Evolutionary conservation across 1,140 invertebrate genomes (phyloP), one percentile per base, ranked within the genome.

Genomic region (Drosophila kanapiae): DNA sequence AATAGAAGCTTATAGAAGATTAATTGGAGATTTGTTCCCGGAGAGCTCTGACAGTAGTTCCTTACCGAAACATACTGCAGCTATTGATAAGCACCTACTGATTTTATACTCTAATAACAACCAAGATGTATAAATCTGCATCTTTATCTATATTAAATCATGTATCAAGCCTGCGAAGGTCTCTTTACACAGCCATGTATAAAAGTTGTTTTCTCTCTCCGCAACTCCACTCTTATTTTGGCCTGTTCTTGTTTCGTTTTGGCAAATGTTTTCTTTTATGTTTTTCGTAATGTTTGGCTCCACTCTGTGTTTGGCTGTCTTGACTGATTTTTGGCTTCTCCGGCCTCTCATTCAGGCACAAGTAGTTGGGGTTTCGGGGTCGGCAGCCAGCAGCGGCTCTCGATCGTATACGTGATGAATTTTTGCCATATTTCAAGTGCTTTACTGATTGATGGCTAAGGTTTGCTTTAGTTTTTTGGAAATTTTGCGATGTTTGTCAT

Each of bases 311-410:
- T 45, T 38, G 53, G 35, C 23, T 68, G 18, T 64, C 45, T 40
- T 35, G 47, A 33, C 45, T 56, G 27, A 31, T 59, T 81, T 57
- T 74, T 18, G 49, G 37, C 38, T 56, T 53, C 60, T 31, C 16
- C 54, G 18, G 54, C 9, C 35, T 65, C 62, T 33, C 35, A 67
- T 60, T 47, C 23, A 16, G 47, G n/a, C 49, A 37, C 48, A 70
- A 70, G 67, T 70, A 27, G 42, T 77, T 84, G 67, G 82, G 77
- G 62, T 84, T 84, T 84, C 82, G 74, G 82, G 82, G 82, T 84
- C 82, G 85, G 79, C 7, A 14, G 27, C 18, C 43, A 14, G 43
- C 35, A 38, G 33, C 18, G 31, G 13, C 80, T 82, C 63, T 70
- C 61, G 45, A 27, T 40, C 35, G 42, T 13, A 70, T 71, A 72